Conservation (phyloP, 2,113 vertebrate genomes). For the Trematomus loennbergii region DNA sequence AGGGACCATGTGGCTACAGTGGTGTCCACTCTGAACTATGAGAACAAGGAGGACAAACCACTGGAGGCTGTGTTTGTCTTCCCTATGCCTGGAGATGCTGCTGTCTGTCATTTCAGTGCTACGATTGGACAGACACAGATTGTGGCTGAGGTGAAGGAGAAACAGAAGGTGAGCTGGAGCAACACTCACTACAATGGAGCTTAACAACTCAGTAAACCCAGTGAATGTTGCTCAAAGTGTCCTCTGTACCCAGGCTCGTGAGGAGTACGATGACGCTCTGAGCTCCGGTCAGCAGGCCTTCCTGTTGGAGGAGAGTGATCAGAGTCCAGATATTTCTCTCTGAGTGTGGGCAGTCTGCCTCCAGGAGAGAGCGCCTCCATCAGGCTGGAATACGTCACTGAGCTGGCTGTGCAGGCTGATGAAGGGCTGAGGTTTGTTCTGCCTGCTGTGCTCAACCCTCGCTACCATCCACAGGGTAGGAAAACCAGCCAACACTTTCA, state of each 20-base stretch:
- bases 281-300: slow-evolving; percentile 85
- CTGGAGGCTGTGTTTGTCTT: slow-evolving; percentile 88
- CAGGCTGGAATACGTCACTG: too few species aligned
- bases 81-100: slow-evolving; percentile 87
- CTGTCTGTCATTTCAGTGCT: slow-evolving; percentile 87
- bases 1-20: slow-evolving; percentile 87
- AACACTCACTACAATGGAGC: slow-evolving; percentile 39
- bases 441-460: slow-evolving; percentile 86
- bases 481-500: not conserved
- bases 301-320: slow-evolving; percentile 83
- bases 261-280: slow-evolving; percentile 84
- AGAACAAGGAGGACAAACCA: slow-evolving; percentile 84
- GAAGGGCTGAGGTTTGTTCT: too few species aligned
- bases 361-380: too few species aligned
- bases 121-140: slow-evolving; percentile 83
- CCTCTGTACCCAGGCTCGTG: slow-evolving; percentile 74
- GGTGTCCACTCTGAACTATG: slow-evolving; percentile 84
- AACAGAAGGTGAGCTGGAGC: slow-evolving; percentile 75
- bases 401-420: too few species aligned
- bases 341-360: too few species aligned
- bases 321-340: slow-evolving; percentile 83
- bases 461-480: slow-evolving; percentile 83
- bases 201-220: not conserved
- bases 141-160: slow-evolving; percentile 86
- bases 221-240: not conserved